Evolutionary conservation across 2,113 vertebrate genomes (phyloP).

Genomic region (Montifringilla adamsi): DNA sequence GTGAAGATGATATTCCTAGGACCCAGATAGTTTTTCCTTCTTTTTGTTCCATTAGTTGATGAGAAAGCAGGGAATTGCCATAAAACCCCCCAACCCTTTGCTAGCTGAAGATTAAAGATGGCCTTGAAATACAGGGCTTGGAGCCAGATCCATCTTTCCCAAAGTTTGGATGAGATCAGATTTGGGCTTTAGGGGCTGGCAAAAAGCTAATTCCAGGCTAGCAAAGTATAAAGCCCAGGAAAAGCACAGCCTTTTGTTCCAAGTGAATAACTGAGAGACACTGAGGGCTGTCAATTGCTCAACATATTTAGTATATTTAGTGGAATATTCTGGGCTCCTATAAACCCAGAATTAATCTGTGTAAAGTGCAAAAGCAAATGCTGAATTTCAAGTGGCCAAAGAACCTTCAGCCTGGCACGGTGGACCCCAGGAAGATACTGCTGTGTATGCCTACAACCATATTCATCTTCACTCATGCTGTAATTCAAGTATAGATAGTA

Average conservation of each 20-base stretch:
- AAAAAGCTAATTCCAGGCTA: not conserved
- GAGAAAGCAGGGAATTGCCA: not conserved
- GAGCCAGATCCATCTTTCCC: not conserved
- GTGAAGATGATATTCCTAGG: not conserved
- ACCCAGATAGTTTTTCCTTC: not conserved
- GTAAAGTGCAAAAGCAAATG: not conserved
- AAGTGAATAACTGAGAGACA: not conserved
- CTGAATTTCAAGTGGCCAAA: not conserved
- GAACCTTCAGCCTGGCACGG: not conserved
- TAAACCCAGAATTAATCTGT: not conserved
- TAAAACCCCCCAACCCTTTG: not conserved
- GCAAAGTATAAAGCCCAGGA: not conserved
- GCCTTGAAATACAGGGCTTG: not conserved
- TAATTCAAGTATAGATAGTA: not conserved
- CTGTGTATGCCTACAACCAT: not conserved
- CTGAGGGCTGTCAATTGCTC: not conserved
- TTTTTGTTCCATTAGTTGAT: slow-evolving; percentile 20
- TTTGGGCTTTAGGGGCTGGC: not conserved
- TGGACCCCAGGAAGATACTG: not conserved
- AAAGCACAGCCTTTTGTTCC: slow-evolving; percentile 2
- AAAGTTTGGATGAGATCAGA: slow-evolving; percentile 11
- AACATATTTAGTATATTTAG: not conserved
- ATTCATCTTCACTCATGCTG: not conserved
- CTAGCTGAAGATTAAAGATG: not conserved
- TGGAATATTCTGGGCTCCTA: not conserved